phyloP scores from a whole-genome alignment of 2,888 invertebrate species.

The Leptopilina drosophilae region DNA sequence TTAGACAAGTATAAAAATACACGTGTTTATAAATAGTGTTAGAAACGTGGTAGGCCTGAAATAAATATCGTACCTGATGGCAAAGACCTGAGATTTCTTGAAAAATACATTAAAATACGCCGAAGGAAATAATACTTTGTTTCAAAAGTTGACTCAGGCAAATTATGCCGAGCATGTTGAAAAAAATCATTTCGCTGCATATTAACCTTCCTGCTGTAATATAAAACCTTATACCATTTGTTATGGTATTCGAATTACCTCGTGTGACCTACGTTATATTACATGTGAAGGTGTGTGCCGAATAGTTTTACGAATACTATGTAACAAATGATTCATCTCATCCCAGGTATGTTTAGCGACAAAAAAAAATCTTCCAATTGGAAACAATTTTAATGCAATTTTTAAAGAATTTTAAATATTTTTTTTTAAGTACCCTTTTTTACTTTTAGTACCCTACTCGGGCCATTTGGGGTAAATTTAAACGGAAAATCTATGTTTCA shows the following conservation, averaged over 20 bases:
- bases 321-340: constrained; percentile 18
- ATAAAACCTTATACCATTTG: constrained; percentile 29
- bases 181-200: constrained; percentile 23
- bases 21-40: constrained; percentile 12
- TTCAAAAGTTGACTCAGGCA: constrained; percentile 18
- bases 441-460: no score
- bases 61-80: constrained; percentile 33
- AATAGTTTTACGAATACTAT: constrained; percentile 23
- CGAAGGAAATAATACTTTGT: constrained; percentile 31
- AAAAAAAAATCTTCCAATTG: no score
- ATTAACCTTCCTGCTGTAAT: constrained; percentile 32
- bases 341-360: neutral
- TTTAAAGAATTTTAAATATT: no score
- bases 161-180: neutral
- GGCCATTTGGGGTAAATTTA: no score
- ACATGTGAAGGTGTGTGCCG: constrained; percentile 24
- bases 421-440: no score
- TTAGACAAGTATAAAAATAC: constrained; percentile 1
- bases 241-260: constrained; percentile 37
- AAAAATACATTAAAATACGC: constrained; percentile 3
- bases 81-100: constrained; percentile 27
- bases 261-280: neutral
- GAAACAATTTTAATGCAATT: no score
- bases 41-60: neutral
- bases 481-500: no score